phyloP scores from a whole-genome alignment of 2,888 invertebrate species.

The Dioctria linearis region DNA sequence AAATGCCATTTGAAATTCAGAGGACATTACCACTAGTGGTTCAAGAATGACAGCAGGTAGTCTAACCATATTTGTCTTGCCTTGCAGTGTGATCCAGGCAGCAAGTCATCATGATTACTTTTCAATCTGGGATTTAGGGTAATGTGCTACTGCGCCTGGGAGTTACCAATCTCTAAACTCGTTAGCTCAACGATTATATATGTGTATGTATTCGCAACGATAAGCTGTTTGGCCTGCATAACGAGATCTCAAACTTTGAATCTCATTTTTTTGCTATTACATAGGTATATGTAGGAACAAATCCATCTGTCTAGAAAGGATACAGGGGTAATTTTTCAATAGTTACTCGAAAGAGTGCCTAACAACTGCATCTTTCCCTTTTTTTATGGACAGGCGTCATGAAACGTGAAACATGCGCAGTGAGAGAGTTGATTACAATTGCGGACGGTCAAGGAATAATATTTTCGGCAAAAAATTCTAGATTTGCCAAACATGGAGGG shows the following conservation, averaged over 20 bases:
- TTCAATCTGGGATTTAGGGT: conserved; percentile 14
- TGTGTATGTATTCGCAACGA: neutral
- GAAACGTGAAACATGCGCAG: neutral
- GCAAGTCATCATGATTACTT: conserved; percentile 25
- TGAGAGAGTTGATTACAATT: conserved; percentile 1
- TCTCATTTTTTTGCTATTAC: neutral
- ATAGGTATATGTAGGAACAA: neutral
- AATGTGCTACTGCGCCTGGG: conserved; percentile 7
- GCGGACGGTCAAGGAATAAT: conserved; percentile 7
- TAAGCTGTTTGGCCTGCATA: neutral
- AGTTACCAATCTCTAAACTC: neutral
- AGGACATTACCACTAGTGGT: conserved; percentile 17
- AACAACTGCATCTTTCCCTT: conserved; percentile 54
- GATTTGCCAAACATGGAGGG: neutral
- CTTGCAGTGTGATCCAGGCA: neutral
- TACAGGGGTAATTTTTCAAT: conserved; percentile 6
- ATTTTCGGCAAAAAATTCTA: neutral
- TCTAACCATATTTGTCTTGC: neutral
- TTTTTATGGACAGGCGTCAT: conserved; percentile 21
- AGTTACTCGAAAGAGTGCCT: conserved; percentile 14
- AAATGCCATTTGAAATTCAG: neutral
- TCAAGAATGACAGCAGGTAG: conserved; percentile 40
- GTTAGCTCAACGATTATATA: neutral
- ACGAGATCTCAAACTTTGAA: neutral
- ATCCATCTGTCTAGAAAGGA: conserved; percentile 40